Percentiles rank a stretch among this genome's conserved stretches.
Evolutionary conservation across 2,113 vertebrate species (phyloP).

Genomic region (Oryzias curvinotus): DNA sequence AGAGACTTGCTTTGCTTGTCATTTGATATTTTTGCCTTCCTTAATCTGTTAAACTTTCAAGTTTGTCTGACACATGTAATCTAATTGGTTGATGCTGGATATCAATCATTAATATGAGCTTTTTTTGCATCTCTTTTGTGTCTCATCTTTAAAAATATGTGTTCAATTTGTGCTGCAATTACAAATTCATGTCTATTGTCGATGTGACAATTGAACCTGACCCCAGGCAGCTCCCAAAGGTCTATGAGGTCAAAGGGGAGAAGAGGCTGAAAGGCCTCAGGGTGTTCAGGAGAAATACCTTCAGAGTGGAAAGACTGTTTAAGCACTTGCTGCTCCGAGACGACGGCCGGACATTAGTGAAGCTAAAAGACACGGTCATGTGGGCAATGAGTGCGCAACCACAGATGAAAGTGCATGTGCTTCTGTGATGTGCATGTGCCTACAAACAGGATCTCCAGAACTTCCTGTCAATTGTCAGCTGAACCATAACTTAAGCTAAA

Average conservation of each 20-base stretch:
- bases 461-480: no score
- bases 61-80: no score
- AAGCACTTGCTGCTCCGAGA: slow-evolving; percentile 55
- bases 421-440: slow-evolving; percentile 15
- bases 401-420: slow-evolving; percentile 42
- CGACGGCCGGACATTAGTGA: slow-evolving; percentile 32
- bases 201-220: slow-evolving; percentile 71
- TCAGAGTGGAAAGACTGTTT: slow-evolving; percentile 45
- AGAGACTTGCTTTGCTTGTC: no score
- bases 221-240: slow-evolving; percentile 47
- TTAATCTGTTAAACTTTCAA: no score
- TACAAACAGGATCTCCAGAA: slow-evolving; percentile 1
- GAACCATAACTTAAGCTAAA: no score
- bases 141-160: slow-evolving; percentile 7
- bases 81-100: no score
- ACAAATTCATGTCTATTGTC: slow-evolving; percentile 63
- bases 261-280: slow-evolving; percentile 15
- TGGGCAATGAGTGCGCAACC: slow-evolving; percentile 45
- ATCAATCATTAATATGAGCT: slow-evolving; percentile 1
- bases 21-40: no score
- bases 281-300: slow-evolving; percentile 34
- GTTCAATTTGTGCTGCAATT: slow-evolving; percentile 30
- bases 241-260: slow-evolving; percentile 58
- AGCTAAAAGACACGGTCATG: slow-evolving; percentile 29
- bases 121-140: not conserved